Base-by-base conservation (phyloP, 2,113 vertebrate species). In the Eonycteris spelaea region DNA sequence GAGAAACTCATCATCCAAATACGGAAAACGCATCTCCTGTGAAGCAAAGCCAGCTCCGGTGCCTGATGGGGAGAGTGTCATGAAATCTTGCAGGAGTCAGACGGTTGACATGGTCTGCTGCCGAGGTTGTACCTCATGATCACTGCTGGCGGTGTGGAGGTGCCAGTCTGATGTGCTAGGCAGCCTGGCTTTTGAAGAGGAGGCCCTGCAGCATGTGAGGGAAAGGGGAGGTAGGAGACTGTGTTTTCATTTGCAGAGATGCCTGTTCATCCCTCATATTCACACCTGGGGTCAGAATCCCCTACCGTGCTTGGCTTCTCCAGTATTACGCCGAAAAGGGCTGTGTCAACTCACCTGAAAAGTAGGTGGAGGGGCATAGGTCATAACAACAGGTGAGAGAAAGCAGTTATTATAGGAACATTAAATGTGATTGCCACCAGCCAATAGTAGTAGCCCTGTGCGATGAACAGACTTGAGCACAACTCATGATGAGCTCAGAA, bases 11-110 rank as follows among this genome's bases (percentile, higher is more conserved):
- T 35, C 22, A 53, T 16, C 10, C 71, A 21, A 21, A 75, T 86
- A 78, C 38, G 86, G 73, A 96, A 96, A 83, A 68, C 30, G 38
- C 22, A 61, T 33, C 30, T 53, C 33, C 24, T 21, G 13, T 30
- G 35, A 86, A 79, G 15, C 68, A 96, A 84, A 95, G 45, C 65
- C 55, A 61, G 21, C 21, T 74, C 94, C 74, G 5, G 75, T 96
- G 40, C 35, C 40, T 16, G 57, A 53, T 0, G 21, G 21, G 21
- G 53, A 82, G 26, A 79, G 33, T 55, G 40, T 57, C 57, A 45
- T 55, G n/a, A 89, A 96, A 96, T 88, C 53, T 30, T 75, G 86
- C 28, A 59, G 51, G 53, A 80, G 5, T 6, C 38, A 51, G 33
- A 63, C 18, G 22, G 70, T 61, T 53, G 71, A 51, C 43, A 13